phyloP scores from a whole-genome alignment of 2,797 vertebrate genomes.

The Diglossa cyanea region DNA sequence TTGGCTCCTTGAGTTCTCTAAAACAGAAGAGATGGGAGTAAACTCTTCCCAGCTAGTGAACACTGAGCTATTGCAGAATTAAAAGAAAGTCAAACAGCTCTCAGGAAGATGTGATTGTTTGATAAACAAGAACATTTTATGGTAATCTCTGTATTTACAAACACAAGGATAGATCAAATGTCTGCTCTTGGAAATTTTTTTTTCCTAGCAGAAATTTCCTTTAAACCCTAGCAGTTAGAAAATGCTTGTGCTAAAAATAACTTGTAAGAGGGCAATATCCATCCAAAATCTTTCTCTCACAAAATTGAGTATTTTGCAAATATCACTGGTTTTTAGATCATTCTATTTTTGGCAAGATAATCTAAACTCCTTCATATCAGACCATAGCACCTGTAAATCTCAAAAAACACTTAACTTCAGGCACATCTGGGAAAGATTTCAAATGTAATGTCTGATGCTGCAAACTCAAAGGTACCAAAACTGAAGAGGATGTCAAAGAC shows the following conservation, averaged over 20 bases:
- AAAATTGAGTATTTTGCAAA: not conserved
- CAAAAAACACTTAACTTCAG: not conserved
- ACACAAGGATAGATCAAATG: not conserved
- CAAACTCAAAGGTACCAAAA: not conserved
- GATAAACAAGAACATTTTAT: slow-evolving; percentile 60
- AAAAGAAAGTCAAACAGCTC: slow-evolving; percentile 49
- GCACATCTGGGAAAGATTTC: not conserved
- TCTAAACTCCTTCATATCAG: not conserved
- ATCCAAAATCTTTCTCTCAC: not conserved
- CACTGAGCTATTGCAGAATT: not conserved
- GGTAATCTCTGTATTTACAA: slow-evolving; percentile 57
- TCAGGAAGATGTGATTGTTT: slow-evolving; percentile 38
- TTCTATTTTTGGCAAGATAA: not conserved
- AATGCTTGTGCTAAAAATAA: slow-evolving; percentile 13
- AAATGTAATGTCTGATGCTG: not conserved
- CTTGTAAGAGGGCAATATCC: not conserved
- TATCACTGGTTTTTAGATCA: not conserved
- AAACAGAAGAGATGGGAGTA: not conserved
- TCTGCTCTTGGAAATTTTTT: not conserved
- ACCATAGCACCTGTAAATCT: not conserved
- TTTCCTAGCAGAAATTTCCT: not conserved
- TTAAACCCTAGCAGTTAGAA: slow-evolving; percentile 12
- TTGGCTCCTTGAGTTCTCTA: not conserved
- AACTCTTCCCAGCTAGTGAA: not conserved
- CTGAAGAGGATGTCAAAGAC: not conserved